Evolutionary conservation across 2,888 invertebrate species (phyloP), one percentile per base, ranked within the genome.

Genomic region (Diaphora mendica): DNA sequence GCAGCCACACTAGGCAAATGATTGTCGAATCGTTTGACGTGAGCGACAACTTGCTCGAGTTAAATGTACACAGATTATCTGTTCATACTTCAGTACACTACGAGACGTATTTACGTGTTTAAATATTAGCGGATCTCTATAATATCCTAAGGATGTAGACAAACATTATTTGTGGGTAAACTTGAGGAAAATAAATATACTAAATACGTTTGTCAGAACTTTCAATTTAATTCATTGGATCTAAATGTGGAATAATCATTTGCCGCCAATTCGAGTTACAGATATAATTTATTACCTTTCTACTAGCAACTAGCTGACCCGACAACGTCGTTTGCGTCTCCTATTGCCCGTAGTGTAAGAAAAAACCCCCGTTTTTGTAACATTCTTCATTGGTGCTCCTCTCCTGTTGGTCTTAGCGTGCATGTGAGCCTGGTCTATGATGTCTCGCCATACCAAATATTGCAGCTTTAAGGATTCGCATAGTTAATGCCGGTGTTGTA

Each of bases 41-140:
- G 74, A 76, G 17, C 68, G 72, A 68, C 59, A 30, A 26, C 30
- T 71, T 59, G 75, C 71, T 74, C 67, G 74, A 80, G 72, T 79
- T 80, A 71, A 76, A 67, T 39, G 74, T 77, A 77, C 79, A 82
- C 71, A 80, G 80, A 75, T 82, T 82, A 82, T 82, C 79, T 77
- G 42, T 80, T 80, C 71, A 80, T 74, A 35, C 74, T 55, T 65
- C 78, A 80, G 33, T 68, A 23, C 64, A 73, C 39, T 33, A 39
- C 30, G 68, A 68, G 35, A 55, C 51, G 55, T 55, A 55, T 68
- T 68, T 68, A 51, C 33, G 68, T 35, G n/a, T 8, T 68, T 55
- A 33, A 35, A 55, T 55, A 55, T 55, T 23, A n/a, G 35, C 51
- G 35, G 70, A 70, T 71, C 64, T 70, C 51, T 74, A 70, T 70